phyloP scores from a whole-genome alignment of 2,888 invertebrate genomes.

The Drosophila longiperda region DNA sequence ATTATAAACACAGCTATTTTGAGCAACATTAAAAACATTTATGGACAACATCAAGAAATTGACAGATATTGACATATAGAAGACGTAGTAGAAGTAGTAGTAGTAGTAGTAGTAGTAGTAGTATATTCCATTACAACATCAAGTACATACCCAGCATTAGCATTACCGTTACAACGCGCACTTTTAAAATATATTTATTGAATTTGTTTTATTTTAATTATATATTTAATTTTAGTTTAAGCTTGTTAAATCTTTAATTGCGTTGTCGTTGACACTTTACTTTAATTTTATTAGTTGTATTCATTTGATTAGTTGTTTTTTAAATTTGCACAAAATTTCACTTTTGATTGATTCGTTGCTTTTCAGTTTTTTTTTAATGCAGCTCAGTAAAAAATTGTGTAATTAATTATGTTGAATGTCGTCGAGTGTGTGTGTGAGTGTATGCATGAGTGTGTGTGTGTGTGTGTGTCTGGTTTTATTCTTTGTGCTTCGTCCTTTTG shows the following conservation, averaged over 20 bases:
- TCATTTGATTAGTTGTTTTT: constrained; percentile 26
- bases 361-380: constrained; percentile 6
- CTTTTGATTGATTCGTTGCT: constrained; percentile 49
- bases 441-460: neutral
- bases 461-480: constrained; percentile 23
- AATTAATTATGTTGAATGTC: constrained; percentile 37
- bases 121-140: constrained; percentile 83
- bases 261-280: constrained; percentile 44
- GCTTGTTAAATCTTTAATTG: constrained; percentile 16
- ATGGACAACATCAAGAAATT: constrained; percentile 64
- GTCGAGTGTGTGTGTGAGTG: neutral
- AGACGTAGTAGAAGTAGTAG: constrained; percentile 42
- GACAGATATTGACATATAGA: constrained; percentile 56
- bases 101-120: constrained; percentile 4
- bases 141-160: constrained; percentile 81
- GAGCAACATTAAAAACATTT: constrained; percentile 22
- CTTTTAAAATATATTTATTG: constrained; percentile 25
- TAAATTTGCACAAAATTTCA: constrained; percentile 59
- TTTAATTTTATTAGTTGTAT: constrained; percentile 36
- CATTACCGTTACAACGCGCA: constrained; percentile 40
- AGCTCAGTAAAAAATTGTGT: constrained; percentile 44
- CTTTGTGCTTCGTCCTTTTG: constrained; percentile 34
- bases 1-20: neutral
- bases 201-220: neutral
- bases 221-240: neutral